A percentile compares a stretch with the other conserved stretches of the same genome.
phyloP scores from a whole-genome alignment of 2,113 vertebrate species.

The Stegostoma tigrinum region DNA sequence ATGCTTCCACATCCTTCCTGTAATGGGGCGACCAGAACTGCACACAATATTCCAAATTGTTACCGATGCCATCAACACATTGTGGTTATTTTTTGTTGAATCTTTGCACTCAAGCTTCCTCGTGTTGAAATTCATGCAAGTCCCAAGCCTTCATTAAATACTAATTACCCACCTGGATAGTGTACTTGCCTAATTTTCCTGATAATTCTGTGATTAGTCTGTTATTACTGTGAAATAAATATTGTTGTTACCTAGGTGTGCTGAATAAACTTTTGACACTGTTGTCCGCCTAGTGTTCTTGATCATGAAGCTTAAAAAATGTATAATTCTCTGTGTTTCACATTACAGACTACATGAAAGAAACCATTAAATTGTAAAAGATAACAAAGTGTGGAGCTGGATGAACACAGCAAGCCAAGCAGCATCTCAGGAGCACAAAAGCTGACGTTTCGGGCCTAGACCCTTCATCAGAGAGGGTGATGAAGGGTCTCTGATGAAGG shows the following conservation, averaged over 20 bases:
- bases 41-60: too few species aligned
- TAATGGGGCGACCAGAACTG: too few species aligned
- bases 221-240: background rate
- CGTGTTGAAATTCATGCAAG: background rate
- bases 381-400: too few species aligned
- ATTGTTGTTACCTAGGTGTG: background rate
- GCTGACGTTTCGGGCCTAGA: too few species aligned
- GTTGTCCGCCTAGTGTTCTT: background rate
- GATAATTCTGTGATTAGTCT: background rate
- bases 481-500: too few species aligned
- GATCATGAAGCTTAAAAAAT: background rate
- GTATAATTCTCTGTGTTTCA: background rate
- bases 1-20: too few species aligned
- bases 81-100: too few species aligned
- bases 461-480: too few species aligned
- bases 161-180: background rate
- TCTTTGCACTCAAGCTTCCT: background rate
- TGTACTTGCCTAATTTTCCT: background rate
- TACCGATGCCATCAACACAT: too few species aligned
- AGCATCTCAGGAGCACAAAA: too few species aligned
- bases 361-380: background rate
- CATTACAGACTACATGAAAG: background rate
- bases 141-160: background rate
- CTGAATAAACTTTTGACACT: background rate
- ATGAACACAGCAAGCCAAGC: too few species aligned